A percentile compares a stretch with the other conserved stretches of the same genome.
These are phyloP conservation scores for Gastrophryne carolinensis DNA, from an alignment of 2,797 vertebrate genomes.

Conservation along the genomic window DNA sequence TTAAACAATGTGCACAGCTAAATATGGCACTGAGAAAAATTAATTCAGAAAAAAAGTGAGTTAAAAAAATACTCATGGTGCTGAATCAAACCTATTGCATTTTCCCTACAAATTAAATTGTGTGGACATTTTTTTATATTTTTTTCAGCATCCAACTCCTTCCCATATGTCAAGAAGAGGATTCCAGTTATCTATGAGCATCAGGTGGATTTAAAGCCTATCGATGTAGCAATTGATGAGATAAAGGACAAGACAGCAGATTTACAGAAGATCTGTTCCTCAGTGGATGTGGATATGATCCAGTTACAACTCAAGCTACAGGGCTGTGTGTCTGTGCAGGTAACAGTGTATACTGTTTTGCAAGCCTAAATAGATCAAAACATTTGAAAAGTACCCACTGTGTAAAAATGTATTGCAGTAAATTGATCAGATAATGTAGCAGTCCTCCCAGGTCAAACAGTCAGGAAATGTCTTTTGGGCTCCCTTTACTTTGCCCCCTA, in stretches of 20 bases:
- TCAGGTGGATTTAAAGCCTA: slow-evolving; percentile 88
- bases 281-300: slow-evolving; percentile 86
- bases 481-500: too few species aligned
- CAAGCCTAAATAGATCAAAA: neutral
- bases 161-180: slow-evolving; percentile 95
- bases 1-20: too few species aligned
- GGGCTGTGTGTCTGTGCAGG: slow-evolving; percentile 96
- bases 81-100: too few species aligned
- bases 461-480: too few species aligned
- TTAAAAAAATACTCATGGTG: too few species aligned
- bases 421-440: too few species aligned
- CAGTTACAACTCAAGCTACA: slow-evolving; percentile 95
- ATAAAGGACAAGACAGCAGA: slow-evolving; percentile 88
- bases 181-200: slow-evolving; percentile 86
- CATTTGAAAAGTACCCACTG: neutral
- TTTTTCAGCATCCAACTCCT: slow-evolving; percentile 80
- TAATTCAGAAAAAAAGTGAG: too few species aligned
- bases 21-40: too few species aligned
- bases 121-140: neutral
- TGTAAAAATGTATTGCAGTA: neutral
- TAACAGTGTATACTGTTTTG: slow-evolving; percentile 50
- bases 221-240: slow-evolving; percentile 93
- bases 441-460: too few species aligned
- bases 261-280: slow-evolving; percentile 85
- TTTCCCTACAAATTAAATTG: neutral